phyloP scores from a whole-genome alignment of 2,797 vertebrate genomes.

The Scleropages formosus region DNA sequence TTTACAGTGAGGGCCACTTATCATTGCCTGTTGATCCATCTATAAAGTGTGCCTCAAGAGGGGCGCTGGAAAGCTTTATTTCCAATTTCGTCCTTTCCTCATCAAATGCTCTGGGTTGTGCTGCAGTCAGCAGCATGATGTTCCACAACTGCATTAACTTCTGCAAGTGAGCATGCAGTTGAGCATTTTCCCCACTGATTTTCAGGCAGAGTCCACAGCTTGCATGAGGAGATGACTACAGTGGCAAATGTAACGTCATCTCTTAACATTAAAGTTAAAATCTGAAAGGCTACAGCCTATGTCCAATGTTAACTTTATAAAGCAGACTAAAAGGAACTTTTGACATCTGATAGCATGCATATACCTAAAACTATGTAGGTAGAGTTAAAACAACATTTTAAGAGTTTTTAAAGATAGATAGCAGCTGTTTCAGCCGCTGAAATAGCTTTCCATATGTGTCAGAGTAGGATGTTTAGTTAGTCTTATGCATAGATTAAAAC shows the following conservation, averaged over 20 bases:
- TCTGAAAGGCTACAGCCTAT: too few species aligned
- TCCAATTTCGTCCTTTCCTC: too few species aligned
- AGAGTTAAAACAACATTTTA: slow-evolving; percentile 31
- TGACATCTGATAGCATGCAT: slow-evolving; percentile 33
- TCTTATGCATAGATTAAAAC: slow-evolving; percentile 56
- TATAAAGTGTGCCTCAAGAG: slow-evolving; percentile 51
- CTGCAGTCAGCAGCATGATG: too few species aligned
- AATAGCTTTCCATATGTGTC: slow-evolving; percentile 55
- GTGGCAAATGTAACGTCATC: too few species aligned
- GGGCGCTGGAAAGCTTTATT: too few species aligned
- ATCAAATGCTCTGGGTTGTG: too few species aligned
- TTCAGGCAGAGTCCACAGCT: too few species aligned
- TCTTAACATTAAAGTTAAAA: too few species aligned
- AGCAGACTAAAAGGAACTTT: slow-evolving; percentile 35
- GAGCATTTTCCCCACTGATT: too few species aligned
- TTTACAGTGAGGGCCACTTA: slow-evolving; percentile 49
- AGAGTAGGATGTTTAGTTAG: slow-evolving; percentile 51
- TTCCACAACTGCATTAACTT: too few species aligned
- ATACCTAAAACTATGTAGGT: slow-evolving; percentile 35
- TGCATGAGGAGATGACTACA: too few species aligned
- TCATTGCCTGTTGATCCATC: slow-evolving; percentile 55
- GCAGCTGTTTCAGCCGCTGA: slow-evolving; percentile 55
- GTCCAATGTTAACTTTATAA: background rate
- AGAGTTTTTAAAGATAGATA: slow-evolving; percentile 46
- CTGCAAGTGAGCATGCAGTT: too few species aligned